Evolutionary conservation across 2,888 invertebrate genomes (phyloP).

Genomic region (Azorinus chamasolen): DNA sequence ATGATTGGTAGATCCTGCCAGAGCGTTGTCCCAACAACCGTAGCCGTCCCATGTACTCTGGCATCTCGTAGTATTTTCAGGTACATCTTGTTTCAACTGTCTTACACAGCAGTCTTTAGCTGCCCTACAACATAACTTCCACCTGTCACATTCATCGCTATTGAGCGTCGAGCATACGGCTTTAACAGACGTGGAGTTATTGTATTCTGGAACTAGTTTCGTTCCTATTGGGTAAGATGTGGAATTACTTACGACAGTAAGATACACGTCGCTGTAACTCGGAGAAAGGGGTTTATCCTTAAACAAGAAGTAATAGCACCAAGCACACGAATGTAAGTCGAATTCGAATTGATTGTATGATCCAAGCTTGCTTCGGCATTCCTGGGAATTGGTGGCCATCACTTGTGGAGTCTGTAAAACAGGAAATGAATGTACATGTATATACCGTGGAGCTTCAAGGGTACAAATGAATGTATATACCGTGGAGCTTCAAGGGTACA

Average conservation of each 20-base stretch:
- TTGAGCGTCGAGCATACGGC: slow-evolving; percentile 31
- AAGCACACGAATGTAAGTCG: slow-evolving; percentile 35
- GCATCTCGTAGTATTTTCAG: slow-evolving; percentile 28
- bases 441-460: too few relatives aligned
- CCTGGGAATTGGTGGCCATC: too few relatives aligned
- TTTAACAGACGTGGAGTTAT: slow-evolving; percentile 23
- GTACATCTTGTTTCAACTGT: slow-evolving; percentile 6
- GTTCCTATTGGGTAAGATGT: slow-evolving; percentile 11
- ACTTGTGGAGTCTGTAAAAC: too few relatives aligned
- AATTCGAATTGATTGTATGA: slow-evolving; percentile 23
- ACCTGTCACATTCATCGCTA: slow-evolving; percentile 37
- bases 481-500: too few relatives aligned
- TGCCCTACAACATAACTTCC: slow-evolving; percentile 39
- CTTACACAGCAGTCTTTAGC: slow-evolving; percentile 29
- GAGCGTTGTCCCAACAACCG: slow-evolving; percentile 44
- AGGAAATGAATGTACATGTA: too few relatives aligned
- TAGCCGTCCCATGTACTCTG: slow-evolving; percentile 50
- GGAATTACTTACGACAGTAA: slow-evolving; percentile 13
- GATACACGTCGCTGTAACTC: background rate
- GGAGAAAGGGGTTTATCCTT: slow-evolving; percentile 12
- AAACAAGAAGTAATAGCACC: slow-evolving; percentile 52
- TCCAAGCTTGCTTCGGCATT: slow-evolving; percentile 38
- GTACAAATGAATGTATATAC: too few relatives aligned
- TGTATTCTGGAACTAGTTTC: slow-evolving; percentile 28
- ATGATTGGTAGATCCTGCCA: slow-evolving; percentile 29